A percentile compares a stretch with the other conserved stretches of the same genome.
phyloP scores from a whole-genome alignment of 2,888 invertebrate genomes.

The Himalopsyche tibetana region DNA sequence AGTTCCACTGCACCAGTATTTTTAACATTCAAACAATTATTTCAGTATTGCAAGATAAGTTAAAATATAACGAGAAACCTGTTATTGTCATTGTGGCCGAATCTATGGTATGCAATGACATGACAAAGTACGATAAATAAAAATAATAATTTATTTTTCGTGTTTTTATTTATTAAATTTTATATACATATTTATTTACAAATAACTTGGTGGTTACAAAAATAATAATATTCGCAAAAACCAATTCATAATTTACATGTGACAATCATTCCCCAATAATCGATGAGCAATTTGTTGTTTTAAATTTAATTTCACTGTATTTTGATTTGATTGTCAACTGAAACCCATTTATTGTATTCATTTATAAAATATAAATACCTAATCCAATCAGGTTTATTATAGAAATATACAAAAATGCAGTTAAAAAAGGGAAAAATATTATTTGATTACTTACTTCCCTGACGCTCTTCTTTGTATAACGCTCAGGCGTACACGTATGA shows the following conservation, averaged over 20 bases:
- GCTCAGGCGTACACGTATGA: not conserved
- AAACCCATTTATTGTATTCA: not conserved
- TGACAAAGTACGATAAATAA: not conserved
- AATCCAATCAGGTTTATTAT: conserved; percentile 31
- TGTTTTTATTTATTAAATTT: conserved; percentile 57
- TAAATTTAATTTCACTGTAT: not conserved
- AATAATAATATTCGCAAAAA: conserved; percentile 35
- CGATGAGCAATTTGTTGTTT: not conserved
- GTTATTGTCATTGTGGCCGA: too few relatives aligned
- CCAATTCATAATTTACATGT: conserved; percentile 15
- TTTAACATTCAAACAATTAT: too few relatives aligned
- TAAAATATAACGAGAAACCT: too few relatives aligned
- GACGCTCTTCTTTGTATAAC: not conserved
- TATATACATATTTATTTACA: conserved; percentile 61
- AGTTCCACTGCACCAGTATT: too few relatives aligned
- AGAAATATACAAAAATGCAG: conserved; percentile 58
- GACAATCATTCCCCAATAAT: conserved; percentile 28
- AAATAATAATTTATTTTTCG: conserved; percentile 41
- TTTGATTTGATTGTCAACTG: not conserved
- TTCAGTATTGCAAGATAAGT: too few relatives aligned
- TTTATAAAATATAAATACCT: conserved; percentile 36
- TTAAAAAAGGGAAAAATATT: conserved; percentile 53
- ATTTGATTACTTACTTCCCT: conserved; percentile 5
- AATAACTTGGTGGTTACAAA: conserved; percentile 53
- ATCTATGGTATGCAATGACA: not conserved